phyloP scores from a whole-genome alignment of 2,113 vertebrate genomes.

The Paratilapia polleni region DNA sequence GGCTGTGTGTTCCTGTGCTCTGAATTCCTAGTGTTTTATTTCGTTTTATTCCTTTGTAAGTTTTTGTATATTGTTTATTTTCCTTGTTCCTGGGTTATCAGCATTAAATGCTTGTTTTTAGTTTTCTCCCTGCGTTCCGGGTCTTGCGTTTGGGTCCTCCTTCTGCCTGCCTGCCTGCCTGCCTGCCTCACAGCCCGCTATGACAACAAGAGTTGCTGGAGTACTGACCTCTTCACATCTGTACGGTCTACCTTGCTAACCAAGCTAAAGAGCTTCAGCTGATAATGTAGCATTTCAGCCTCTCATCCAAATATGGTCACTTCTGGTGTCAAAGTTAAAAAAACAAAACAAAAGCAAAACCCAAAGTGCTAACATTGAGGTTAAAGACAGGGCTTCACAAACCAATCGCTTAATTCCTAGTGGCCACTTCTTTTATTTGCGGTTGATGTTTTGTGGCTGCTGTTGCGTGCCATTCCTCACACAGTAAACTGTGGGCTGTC shows the following conservation, averaged over 20 bases:
- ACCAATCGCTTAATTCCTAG: background rate
- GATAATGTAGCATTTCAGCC: background rate
- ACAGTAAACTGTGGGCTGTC: slow-evolving; percentile 62
- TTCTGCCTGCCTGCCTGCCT: no score
- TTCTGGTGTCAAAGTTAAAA: background rate
- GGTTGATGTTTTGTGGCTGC: background rate
- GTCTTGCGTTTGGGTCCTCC: no score
- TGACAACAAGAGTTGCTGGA: no score
- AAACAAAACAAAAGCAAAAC: background rate
- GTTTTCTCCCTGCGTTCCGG: no score
- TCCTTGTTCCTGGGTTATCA: no score
- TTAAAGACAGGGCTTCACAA: background rate
- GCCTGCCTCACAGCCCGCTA: no score
- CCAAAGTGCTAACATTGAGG: background rate
- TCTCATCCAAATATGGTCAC: background rate
- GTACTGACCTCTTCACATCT: no score
- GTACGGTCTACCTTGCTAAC: background rate
- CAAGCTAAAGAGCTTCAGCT: background rate
- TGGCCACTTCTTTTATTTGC: background rate
- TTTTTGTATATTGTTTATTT: no score
- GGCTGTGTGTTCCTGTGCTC: no score
- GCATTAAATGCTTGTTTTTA: no score
- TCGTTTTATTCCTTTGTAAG: no score
- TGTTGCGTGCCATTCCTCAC: slow-evolving; percentile 51
- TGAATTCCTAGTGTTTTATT: no score